Base-by-base conservation (phyloP, 2,888 invertebrate species). In the Trissolcus brochymenae region DNA sequence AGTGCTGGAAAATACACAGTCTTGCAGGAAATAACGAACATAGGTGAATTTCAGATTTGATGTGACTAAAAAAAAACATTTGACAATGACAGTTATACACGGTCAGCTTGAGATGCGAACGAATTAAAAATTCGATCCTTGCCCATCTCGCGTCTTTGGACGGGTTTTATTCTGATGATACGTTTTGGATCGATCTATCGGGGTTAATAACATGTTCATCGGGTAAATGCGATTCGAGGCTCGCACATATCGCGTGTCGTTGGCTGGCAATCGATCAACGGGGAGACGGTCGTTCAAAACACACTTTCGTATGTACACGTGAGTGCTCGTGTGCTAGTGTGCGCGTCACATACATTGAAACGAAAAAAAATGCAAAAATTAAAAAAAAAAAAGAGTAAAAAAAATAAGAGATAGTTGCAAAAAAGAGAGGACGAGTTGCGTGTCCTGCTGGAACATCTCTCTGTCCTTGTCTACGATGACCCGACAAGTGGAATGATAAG, bases 241-340 rank as follows among this genome's bases (percentile, higher is more conserved):
- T 43, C 17, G 49, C 21, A 19, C 49, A 21, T 59, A 49, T 59
- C 54, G 40, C 51, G 64, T 51, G 51, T 53, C 51, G 62, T 35
- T 56, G 29, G 51, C 43, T n/a, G 59, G 54, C 54, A 65, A 72
- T 72, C 64, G 64, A 65, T 72, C 72, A 65, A 72, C 56, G 62
- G 53, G 53, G 25, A 64, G 49, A 65, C 56, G 40, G 35, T 72
- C 54, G 53, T 59, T 57, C 57, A 49, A 71, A 62, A 59, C 64
- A 59, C 64, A 62, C 71, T 57, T 71, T 57, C 54, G 57, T 59
- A 46, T 65, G 72, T 40, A 59, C 54, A 65, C 49, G 59, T 66
- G 51, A 60, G 62, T 62, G 70, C 70, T 49, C 25, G 49, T 61
- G 66, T 67, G 55, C 67, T 60, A 16, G 54, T 51, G 61, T 67